Base-by-base conservation (phyloP, 1,140 invertebrate species). In the Odontomachus brunneus region DNA sequence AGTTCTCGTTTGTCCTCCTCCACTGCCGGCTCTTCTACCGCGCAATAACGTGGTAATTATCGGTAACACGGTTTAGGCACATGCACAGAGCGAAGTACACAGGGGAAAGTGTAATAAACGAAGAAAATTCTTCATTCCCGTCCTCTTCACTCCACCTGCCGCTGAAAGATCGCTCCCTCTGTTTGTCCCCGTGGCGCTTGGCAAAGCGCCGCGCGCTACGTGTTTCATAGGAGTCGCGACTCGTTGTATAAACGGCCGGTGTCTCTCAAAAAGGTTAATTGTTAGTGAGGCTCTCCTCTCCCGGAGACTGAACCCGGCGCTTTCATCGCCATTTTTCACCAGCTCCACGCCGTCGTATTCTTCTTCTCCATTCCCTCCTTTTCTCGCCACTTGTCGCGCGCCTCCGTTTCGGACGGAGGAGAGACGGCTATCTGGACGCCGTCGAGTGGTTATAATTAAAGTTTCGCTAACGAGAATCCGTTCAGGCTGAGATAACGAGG, bases 381-480 rank as follows among this genome's bases (percentile, higher is more conserved):
- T 22, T 33, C 29, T 33, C 59, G 53, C 65, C 75, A 80, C 75
- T 80, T 71, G 75, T 71, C 66, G 69, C 69, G 48, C 29, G 69
- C 19, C 44, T 22, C 55, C 60, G 65, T 80, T 80, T 80, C 55
- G 44, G 69, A 66, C 51, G 76, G 38, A 75, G 22, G 29, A 60
- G 44, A 69, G 55, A 83, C 85, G 88, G 59, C 75, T 85, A 87
- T 89, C 85, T 65, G 87, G 66, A 76, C 65, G 55, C 60, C 33
- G 81, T 76, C 69, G 74, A 87, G 87, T 72, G 85, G 84, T 89
- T 89, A 90, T 90, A 90, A 89, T 90, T 90, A 89, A 90, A 89
- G 83, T 84, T 74, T 59, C 80, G 85, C 85, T 90, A 90, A 90
- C 89, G 89, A 90, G 89, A 90, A 90, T 89, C 71, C 85, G 78